A percentile compares a stretch with the other conserved stretches of the same genome.
These are phyloP conservation scores for Dichetophora obliterata DNA, from an alignment of 2,888 invertebrate genomes.

Conservation along the genomic window DNA sequence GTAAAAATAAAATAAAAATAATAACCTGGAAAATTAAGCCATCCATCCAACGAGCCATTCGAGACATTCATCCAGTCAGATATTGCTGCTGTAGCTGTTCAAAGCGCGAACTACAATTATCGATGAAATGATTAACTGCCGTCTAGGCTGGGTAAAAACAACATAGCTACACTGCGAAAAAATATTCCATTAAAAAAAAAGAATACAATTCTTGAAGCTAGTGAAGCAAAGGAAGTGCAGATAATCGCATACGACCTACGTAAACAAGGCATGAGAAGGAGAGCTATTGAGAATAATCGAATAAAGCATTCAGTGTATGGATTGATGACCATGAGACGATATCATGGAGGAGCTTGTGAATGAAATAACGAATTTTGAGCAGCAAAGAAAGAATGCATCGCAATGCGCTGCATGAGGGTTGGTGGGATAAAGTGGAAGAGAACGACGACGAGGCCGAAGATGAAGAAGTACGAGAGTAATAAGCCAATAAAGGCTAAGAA, in stretches of 20 bases:
- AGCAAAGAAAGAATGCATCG: too few relatives aligned
- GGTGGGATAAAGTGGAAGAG: neutral
- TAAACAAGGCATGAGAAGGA: neutral
- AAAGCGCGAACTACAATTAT: constrained; percentile 53
- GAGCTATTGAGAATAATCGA: neutral
- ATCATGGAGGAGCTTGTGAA: constrained; percentile 27
- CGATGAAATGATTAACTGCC: constrained; percentile 54
- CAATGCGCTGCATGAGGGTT: neutral
- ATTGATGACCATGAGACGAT: constrained; percentile 26
- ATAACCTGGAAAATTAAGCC: constrained; percentile 52
- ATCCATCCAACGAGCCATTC: constrained; percentile 45
- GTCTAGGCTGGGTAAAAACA: constrained; percentile 30
- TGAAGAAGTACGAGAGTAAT: constrained; percentile 29
- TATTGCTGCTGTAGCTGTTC: constrained; percentile 6
- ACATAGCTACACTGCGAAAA: constrained; percentile 35
- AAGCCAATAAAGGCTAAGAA: constrained; percentile 40
- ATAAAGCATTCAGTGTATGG: neutral
- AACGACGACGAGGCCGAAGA: neutral
- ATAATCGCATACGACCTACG: constrained; percentile 38
- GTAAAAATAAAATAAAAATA: constrained; percentile 3
- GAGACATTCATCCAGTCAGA: constrained; percentile 2
- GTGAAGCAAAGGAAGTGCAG: neutral
- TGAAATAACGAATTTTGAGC: constrained; percentile 6
- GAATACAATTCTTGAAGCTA: neutral
- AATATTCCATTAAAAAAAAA: constrained; percentile 4